phyloP scores from a whole-genome alignment of 92 coral and sea anemone species.

The Parazoanthus darwini region DNA sequence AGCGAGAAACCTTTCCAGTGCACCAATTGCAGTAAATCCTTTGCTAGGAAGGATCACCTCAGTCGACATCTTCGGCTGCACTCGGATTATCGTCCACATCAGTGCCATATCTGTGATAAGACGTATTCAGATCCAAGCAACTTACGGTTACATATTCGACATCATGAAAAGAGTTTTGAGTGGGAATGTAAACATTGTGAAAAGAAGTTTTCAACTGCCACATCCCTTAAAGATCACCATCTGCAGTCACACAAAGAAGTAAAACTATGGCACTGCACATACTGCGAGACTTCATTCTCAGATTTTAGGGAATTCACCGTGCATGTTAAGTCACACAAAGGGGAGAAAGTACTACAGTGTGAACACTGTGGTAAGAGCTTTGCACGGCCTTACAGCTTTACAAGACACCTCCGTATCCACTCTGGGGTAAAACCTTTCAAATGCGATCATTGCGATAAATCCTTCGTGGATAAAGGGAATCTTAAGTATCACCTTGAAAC shows the following conservation, averaged over 20 bases:
- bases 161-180: not conserved
- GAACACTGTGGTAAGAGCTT: conserved; percentile 16
- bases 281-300: conserved; percentile 13
- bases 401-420: conserved; percentile 24
- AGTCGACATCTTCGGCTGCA: conserved; percentile 10
- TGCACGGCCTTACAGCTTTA: conserved; percentile 4
- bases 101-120: conserved; percentile 20
- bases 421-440: not conserved
- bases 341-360: conserved; percentile 1
- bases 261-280: conserved; percentile 16
- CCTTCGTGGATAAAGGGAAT: conserved; percentile 5
- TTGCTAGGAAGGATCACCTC: not conserved
- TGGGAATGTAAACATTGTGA: conserved; percentile 21
- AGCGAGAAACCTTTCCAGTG: conserved; percentile 4
- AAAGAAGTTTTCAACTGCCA: not conserved
- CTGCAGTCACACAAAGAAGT: conserved; percentile 19
- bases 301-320: conserved; percentile 37
- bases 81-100: not conserved
- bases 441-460: conserved; percentile 14
- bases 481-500: conserved; percentile 19
- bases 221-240: conserved; percentile 21
- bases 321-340: conserved; percentile 32
- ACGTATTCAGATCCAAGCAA: conserved; percentile 21
- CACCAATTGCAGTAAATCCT: conserved; percentile 7
- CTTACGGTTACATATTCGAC: not conserved